phyloP scores from a whole-genome alignment of 1,140 invertebrate genomes.

The Proales similis region DNA sequence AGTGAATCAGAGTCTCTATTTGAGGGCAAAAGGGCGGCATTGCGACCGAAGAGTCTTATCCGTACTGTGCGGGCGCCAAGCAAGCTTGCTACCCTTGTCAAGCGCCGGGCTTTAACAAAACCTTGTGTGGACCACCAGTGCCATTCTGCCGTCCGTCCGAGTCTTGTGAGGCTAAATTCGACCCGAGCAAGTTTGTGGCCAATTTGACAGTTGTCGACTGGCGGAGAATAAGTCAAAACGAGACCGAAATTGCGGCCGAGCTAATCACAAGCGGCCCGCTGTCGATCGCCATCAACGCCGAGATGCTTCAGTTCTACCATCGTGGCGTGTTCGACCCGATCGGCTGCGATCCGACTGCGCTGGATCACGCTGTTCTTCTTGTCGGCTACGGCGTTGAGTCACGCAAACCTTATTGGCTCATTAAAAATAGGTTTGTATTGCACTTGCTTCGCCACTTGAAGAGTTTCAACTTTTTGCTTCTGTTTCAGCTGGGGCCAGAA shows the following conservation, averaged over 20 bases:
- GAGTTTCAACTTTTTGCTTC: conserved; percentile 9
- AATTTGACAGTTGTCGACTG: conserved; percentile 44
- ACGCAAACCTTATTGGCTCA: conserved; percentile 44
- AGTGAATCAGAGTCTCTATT: not conserved
- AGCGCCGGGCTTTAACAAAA: conserved; percentile 44
- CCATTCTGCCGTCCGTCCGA: conserved; percentile 44
- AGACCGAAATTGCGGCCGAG: conserved; percentile 43
- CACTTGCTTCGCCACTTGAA: not conserved
- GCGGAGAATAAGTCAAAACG: conserved; percentile 44
- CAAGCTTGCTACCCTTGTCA: conserved; percentile 44
- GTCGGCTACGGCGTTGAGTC: conserved; percentile 46
- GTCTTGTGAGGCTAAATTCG: conserved; percentile 44
- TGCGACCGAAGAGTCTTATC: conserved; percentile 43
- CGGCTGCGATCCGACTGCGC: conserved; percentile 43
- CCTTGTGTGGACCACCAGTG: conserved; percentile 44
- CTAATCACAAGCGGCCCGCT: conserved; percentile 45
- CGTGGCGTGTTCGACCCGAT: conserved; percentile 43
- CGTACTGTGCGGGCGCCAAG: conserved; percentile 44
- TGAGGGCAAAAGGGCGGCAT: conserved; percentile 43
- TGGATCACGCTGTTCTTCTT: conserved; percentile 47
- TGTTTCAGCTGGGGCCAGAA: conserved; percentile 43
- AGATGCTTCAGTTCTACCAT: conserved; percentile 46
- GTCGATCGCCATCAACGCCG: conserved; percentile 47
- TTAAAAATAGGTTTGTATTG: conserved; percentile 45
- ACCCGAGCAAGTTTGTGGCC: conserved; percentile 44